Conservation (phyloP, 1,140 invertebrate species). For the Callitettix versicolor region DNA sequence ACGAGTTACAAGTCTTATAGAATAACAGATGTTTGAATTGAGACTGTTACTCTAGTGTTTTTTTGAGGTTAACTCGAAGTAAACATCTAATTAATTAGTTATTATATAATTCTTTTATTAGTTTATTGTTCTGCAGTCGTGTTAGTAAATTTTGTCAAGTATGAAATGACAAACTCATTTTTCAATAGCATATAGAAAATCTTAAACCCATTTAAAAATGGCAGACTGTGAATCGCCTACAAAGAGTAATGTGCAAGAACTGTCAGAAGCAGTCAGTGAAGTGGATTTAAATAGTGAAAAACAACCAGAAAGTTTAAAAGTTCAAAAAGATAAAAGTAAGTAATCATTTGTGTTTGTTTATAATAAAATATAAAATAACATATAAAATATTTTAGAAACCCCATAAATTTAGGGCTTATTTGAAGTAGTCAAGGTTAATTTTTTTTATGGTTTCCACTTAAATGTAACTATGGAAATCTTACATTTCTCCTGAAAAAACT, state of each 20-base stretch:
- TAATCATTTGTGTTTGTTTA: background rate
- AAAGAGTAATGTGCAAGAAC: background rate
- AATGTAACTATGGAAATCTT: background rate
- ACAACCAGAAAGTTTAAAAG: background rate
- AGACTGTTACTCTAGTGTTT: too few relatives aligned
- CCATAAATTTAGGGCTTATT: background rate
- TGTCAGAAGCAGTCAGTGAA: constrained; percentile 6
- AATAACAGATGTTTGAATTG: too few relatives aligned
- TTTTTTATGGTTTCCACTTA: too few relatives aligned
- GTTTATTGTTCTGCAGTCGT: too few relatives aligned
- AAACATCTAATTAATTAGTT: too few relatives aligned
- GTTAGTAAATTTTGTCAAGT: too few relatives aligned
- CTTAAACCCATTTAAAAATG: background rate
- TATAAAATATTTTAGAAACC: background rate
- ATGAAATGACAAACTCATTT: too few relatives aligned
- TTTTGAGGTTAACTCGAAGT: too few relatives aligned
- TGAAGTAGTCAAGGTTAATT: background rate
- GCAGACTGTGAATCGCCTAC: background rate
- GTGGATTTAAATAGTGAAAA: constrained; percentile 1
- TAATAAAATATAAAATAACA: background rate
- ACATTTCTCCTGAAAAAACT: background rate
- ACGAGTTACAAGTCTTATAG: too few relatives aligned
- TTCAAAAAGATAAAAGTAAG: background rate
- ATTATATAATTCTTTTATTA: too few relatives aligned
- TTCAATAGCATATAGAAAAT: too few relatives aligned